Evolutionary conservation across 2,113 vertebrate genomes (phyloP), one percentile per base, ranked within the genome.

Genomic region (Hassar affinis): DNA sequence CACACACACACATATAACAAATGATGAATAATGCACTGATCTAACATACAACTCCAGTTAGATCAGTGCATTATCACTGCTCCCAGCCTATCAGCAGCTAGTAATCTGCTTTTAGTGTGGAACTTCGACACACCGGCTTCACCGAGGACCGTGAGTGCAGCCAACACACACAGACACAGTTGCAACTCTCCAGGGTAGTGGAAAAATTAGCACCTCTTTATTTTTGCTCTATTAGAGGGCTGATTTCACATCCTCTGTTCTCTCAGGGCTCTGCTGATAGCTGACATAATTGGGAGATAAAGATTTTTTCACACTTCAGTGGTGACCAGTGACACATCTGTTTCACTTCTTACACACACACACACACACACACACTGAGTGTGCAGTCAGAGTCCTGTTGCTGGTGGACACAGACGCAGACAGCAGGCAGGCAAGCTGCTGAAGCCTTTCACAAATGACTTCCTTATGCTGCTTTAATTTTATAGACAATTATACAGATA

Each of bases 311-410:
- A 94, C 95, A 95, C 95, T 90, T 94, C 93, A 91, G 91, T 94
- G 94, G 93, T 94, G 92, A 94, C 92, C 92, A 87, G 78, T 92
- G 90, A 94, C 94, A 95, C 95, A 96, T 96, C 95, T 96, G 95
- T 94, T 93, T 93, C 45, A 56, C 45, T 68, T 54, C 57, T 52
- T 57, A 27, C 62, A 3, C 20, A 18, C 38, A 51, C 74, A 33
- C 49, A 52, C 30, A 54, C 52, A 69, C 64, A 38, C 57, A 3
- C 38, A 30, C n/a, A n/a, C n/a, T n/a, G n/a, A n/a, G n/a, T 2
- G 14, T n/a, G 61, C 57, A 57, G 54, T 66, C 33, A 7, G 68
- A 57, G 68, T 71, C 66, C 35, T 71, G 66, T 42, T 82, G 68
- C 47, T 52, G 62, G 68, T 25, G 68, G 38, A 61, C 14, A 1